Conservation (phyloP, 2,113 vertebrate species). For the Lasiurus cinereus region DNA sequence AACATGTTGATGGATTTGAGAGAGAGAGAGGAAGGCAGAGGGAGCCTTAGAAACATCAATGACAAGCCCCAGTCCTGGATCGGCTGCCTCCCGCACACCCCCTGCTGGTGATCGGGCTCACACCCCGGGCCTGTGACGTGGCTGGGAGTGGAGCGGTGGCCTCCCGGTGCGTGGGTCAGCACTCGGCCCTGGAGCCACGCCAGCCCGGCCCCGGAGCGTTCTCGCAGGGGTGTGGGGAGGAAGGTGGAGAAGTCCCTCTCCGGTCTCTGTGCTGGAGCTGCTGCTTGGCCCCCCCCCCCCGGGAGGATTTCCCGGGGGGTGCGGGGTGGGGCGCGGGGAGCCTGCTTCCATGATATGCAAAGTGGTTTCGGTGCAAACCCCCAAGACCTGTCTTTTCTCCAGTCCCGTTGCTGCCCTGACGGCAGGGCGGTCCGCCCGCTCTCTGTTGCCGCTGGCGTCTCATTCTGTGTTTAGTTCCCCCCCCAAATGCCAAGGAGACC, state of each 20-base stretch:
- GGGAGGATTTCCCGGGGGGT: not conserved
- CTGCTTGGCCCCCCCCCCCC: too few relatives aligned
- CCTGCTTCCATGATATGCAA: fast-evolving
- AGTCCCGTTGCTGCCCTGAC: too few relatives aligned
- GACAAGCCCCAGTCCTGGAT: too few relatives aligned
- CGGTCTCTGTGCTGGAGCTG: not conserved
- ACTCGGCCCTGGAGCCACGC: too few relatives aligned
- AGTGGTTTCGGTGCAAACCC: not conserved
- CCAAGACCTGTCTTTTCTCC: not conserved
- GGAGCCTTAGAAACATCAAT: too few relatives aligned
- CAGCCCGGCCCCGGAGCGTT: slow-evolving; percentile 37
- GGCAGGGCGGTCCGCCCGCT: not conserved
- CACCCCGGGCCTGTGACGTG: fast-evolving
- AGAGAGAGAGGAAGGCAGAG: too few relatives aligned
- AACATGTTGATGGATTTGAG: too few relatives aligned
- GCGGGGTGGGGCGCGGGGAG: too few relatives aligned
- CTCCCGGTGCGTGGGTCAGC: too few relatives aligned
- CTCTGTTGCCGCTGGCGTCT: not conserved
- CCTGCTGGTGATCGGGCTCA: too few relatives aligned
- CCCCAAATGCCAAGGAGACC: slow-evolving; percentile 41
- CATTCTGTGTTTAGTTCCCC: not conserved
- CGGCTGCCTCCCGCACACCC: too few relatives aligned
- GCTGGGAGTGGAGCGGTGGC: too few relatives aligned
- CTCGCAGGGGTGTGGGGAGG: slow-evolving; percentile 45
- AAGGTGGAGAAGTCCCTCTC: slow-evolving; percentile 66